Conservation (phyloP, 2,888 invertebrate genomes). For the Sericinus montela region DNA sequence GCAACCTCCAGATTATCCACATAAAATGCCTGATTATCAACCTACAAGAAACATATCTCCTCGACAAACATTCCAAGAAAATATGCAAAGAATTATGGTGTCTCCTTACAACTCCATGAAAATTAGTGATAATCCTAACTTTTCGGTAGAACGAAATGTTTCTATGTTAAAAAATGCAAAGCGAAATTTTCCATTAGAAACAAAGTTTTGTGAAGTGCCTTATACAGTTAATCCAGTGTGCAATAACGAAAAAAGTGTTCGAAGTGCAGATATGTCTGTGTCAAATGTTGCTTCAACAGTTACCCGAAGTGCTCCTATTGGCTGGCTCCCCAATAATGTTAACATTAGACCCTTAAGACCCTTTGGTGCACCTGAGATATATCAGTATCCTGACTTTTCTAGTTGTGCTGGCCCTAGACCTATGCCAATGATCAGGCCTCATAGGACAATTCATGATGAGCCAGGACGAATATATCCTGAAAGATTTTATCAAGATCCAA, state of each 20-base stretch:
- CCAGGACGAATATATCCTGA: slow-evolving; percentile 52
- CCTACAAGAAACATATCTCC: slow-evolving; percentile 73
- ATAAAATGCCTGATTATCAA: slow-evolving; percentile 52
- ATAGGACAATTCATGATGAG: slow-evolving; percentile 53
- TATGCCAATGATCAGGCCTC: slow-evolving; percentile 45
- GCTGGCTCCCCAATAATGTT: slow-evolving; percentile 49
- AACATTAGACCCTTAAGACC: slow-evolving; percentile 48
- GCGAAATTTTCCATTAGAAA: slow-evolving; percentile 50
- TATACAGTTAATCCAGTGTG: slow-evolving; percentile 54
- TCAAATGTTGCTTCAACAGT: slow-evolving; percentile 48
- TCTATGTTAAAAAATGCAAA: slow-evolving; percentile 48
- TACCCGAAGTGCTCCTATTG: slow-evolving; percentile 43
- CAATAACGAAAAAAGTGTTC: slow-evolving; percentile 60
- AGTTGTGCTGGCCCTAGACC: slow-evolving; percentile 57
- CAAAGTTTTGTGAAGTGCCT: slow-evolving; percentile 75
- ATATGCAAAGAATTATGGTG: slow-evolving; percentile 72
- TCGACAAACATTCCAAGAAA: slow-evolving; percentile 76
- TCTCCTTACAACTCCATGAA: slow-evolving; percentile 59
- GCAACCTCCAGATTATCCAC: slow-evolving; percentile 59
- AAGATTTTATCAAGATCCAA: slow-evolving; percentile 56
- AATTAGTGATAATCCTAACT: slow-evolving; percentile 49
- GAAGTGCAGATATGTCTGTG: slow-evolving; percentile 54
- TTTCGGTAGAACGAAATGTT: slow-evolving; percentile 37
- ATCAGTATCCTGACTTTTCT: slow-evolving; percentile 60
- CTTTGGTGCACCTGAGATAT: slow-evolving; percentile 56